phyloP scores from a whole-genome alignment of 2,113 vertebrate genomes.

The Rhegmatorhina hoffmannsi region DNA sequence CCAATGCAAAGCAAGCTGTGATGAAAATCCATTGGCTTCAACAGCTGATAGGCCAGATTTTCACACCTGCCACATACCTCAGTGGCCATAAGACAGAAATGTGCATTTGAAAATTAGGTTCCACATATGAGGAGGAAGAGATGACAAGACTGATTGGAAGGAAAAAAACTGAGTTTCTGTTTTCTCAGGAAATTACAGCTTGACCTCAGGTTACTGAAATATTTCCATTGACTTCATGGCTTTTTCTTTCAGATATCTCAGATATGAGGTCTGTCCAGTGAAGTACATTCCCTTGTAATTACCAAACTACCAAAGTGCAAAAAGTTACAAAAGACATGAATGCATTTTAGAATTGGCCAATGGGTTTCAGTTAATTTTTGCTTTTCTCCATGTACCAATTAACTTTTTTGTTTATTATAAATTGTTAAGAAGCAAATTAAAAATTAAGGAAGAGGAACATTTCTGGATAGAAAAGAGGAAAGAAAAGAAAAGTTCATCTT shows the following conservation, averaged over 20 bases:
- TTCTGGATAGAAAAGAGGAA: not conserved
- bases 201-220: constrained; percentile 20
- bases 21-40: not conserved
- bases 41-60: not conserved
- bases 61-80: not conserved
- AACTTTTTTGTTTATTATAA: not conserved
- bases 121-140: not conserved
- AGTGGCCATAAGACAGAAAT: not conserved
- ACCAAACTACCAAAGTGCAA: not conserved
- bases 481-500: not conserved
- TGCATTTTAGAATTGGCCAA: not conserved
- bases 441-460: not conserved
- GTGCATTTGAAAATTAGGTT: not conserved
- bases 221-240: not conserved
- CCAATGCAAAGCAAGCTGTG: not conserved
- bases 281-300: not conserved
- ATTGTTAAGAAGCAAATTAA: not conserved
- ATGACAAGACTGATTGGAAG: constrained; percentile 10
- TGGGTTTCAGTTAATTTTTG: not conserved
- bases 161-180: not conserved
- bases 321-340: not conserved
- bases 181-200: constrained; percentile 21
- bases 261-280: not conserved
- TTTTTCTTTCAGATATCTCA: constrained; percentile 1
- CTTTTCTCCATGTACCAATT: not conserved